These are phyloP conservation scores for Listronotus oregonensis DNA, from an alignment of 1,140 invertebrate species.

Conservation along the genomic window DNA sequence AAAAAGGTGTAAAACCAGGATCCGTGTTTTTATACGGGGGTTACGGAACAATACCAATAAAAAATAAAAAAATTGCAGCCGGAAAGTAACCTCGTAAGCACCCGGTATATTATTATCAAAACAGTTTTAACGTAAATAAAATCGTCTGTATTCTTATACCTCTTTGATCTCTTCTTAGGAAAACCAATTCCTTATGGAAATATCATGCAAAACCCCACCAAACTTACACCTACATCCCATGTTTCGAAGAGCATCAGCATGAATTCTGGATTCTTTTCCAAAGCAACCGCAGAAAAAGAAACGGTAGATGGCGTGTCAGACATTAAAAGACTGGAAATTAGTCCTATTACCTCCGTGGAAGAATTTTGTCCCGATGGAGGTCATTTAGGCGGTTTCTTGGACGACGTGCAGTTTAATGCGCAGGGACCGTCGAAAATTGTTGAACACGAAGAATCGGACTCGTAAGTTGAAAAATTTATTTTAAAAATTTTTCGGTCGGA, in stretches of 20 bases:
- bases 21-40: too few relatives aligned
- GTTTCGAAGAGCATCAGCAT: constrained; percentile 49
- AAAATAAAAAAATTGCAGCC: too few relatives aligned
- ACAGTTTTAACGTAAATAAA: too few relatives aligned
- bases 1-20: too few relatives aligned
- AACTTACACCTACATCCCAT: constrained; percentile 19
- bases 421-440: constrained; percentile 56
- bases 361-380: constrained; percentile 86
- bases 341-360: constrained; percentile 69
- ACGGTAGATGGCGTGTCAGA: constrained; percentile 42
- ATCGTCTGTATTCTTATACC: too few relatives aligned
- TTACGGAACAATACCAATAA: too few relatives aligned
- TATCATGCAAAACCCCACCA: constrained; percentile 8
- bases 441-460: constrained; percentile 61
- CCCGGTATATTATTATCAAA: too few relatives aligned
- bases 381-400: constrained; percentile 77
- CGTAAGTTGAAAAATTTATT: too few relatives aligned
- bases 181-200: constrained; percentile 49
- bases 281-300: constrained; percentile 35
- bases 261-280: constrained; percentile 47
- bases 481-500: too few relatives aligned
- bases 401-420: constrained; percentile 65
- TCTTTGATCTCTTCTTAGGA: constrained; percentile 19
- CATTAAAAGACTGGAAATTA: constrained; percentile 47
- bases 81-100: too few relatives aligned